phyloP scores from a whole-genome alignment of 2,888 invertebrate species.

The Petrolisthes manimaculis region DNA sequence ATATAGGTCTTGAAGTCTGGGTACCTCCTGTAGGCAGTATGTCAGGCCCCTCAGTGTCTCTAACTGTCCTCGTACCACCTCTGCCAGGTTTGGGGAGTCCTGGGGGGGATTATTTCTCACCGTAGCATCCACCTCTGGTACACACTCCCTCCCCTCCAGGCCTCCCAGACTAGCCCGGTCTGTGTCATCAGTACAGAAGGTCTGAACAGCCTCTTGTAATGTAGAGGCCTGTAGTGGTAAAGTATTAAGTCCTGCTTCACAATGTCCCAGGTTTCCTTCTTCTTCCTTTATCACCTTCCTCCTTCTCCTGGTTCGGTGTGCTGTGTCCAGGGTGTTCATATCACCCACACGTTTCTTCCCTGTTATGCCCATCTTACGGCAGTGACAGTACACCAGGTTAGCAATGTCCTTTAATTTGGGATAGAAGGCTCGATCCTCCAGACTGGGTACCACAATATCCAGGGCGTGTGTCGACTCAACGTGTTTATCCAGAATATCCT shows the following conservation, averaged over 20 bases:
- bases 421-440: conserved; percentile 50
- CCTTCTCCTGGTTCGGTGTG: conserved; percentile 27
- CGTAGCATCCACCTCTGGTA: background rate
- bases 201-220: conserved; percentile 55
- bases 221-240: conserved; percentile 52
- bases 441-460: conserved; percentile 47
- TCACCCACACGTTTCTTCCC: conserved; percentile 25
- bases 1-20: conserved; percentile 36
- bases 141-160: conserved; percentile 27
- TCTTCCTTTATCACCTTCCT: background rate
- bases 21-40: conserved; percentile 30
- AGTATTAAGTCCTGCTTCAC: background rate
- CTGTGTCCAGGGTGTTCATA: conserved; percentile 1
- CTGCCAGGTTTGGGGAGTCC: conserved; percentile 28
- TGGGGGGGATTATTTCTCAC: conserved; percentile 14
- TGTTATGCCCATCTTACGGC: conserved; percentile 47
- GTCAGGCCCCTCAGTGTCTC: conserved; percentile 43
- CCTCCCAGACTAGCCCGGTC: conserved; percentile 35
- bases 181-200: conserved; percentile 52
- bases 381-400: conserved; percentile 47
- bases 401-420: conserved; percentile 46
- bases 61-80: conserved; percentile 47
- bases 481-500: conserved; percentile 38
- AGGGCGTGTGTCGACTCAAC: conserved; percentile 18
- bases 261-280: background rate